phyloP scores from a whole-genome alignment of 2,888 invertebrate species.

The Blomia tropicalis region DNA sequence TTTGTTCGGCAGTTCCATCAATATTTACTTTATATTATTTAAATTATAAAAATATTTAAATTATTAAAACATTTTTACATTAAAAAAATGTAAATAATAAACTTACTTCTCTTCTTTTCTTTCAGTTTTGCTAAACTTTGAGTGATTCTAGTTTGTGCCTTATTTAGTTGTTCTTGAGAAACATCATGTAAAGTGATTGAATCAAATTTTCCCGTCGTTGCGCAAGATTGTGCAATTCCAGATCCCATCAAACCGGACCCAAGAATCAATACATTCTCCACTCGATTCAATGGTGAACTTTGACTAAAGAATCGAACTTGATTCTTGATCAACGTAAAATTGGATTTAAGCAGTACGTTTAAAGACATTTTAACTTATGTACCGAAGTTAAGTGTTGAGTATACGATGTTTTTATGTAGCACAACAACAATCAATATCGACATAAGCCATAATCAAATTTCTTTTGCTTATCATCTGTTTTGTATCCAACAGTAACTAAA shows the following conservation, averaged over 20 bases:
- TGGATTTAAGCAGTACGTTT: not conserved
- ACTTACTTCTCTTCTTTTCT: not conserved
- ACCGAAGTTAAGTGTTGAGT: too few species aligned
- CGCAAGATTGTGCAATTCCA: slow-evolving; percentile 29
- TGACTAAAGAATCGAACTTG: slow-evolving; percentile 7
- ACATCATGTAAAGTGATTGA: slow-evolving; percentile 25
- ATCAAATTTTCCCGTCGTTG: slow-evolving; percentile 19
- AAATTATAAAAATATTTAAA: too few species aligned
- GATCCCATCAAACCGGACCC: slow-evolving; percentile 30
- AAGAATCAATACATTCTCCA: slow-evolving; percentile 29
- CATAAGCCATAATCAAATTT: too few species aligned
- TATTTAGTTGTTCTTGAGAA: slow-evolving; percentile 16
- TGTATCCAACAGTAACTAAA: too few species aligned
- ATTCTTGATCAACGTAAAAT: not conserved
- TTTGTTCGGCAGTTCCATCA: slow-evolving; percentile 14
- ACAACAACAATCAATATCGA: too few species aligned
- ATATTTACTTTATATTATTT: too few species aligned
- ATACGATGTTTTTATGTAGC: too few species aligned
- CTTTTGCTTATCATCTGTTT: too few species aligned
- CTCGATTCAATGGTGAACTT: slow-evolving; percentile 7
- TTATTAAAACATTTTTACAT: too few species aligned
- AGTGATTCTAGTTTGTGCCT: slow-evolving; percentile 16
- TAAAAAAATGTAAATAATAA: too few species aligned
- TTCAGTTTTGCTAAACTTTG: slow-evolving; percentile 20
- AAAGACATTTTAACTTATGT: too few species aligned